Evolutionary conservation across 2,113 vertebrate species (phyloP), one percentile per base, ranked within the genome.

Genomic region (Amphilophus citrinellus): DNA sequence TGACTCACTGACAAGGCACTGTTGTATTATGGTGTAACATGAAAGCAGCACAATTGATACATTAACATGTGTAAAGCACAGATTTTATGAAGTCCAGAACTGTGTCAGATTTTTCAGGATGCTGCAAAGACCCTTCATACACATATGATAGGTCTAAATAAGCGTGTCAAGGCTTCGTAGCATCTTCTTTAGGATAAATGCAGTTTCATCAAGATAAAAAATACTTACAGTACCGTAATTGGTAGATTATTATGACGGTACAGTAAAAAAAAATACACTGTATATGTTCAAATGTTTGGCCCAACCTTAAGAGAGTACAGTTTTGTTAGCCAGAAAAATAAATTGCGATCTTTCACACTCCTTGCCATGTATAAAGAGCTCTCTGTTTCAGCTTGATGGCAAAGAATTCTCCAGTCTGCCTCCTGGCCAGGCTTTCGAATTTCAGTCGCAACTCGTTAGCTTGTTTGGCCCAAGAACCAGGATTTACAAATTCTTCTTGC

Each of bases 401-500:
- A 76, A 86, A 50, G 79, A 86, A 86, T 79, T 88, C 77, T 71
- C 80, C 86, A 75, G 79, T 89, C 87, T 78, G 75, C 79, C 56
- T 78, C 66, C 86, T 90, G 89, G 88, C 89, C 32, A 7, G 10
- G 58, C 24, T 88, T 83, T 85, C 80, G 50, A 27, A 68, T 82
- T 82, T 84, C 73, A 61, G 66, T 84, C 89, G 87, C 84, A 61
- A 71, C 87, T 87, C 50, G 37, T 87, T 85, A 86, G 77, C 89
- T 84, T 75, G 85, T 87, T 93, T 88, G 93, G 92, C 87, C 62
- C 6, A 2, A 86, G 82, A 87, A 88, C 68, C 37, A 1, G 79
- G 76, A 82, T 89, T 87, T 87, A 83, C 86, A 87, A 89, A 93
- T 92, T 89, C 89, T 86, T 66, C 82, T 82, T 65, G 66, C 39